Evolutionary conservation across 1,140 invertebrate genomes (phyloP).

Genomic region (Panagrolaimus sp.): DNA sequence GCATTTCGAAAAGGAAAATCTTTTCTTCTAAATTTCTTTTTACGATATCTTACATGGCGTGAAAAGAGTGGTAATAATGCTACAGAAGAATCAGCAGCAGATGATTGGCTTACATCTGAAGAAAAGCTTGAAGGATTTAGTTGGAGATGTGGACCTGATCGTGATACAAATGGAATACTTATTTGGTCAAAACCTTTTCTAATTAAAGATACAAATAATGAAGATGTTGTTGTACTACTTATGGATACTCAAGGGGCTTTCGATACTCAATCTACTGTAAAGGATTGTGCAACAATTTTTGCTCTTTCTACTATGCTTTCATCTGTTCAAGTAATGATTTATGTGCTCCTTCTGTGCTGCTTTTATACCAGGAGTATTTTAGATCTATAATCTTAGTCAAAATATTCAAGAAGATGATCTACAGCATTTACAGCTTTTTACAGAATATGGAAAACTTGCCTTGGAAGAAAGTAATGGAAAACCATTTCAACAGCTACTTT

Average conservation of each 20-base stretch:
- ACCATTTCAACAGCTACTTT: conserved; percentile 87
- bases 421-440: conserved; percentile 71
- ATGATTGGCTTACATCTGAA: conserved; percentile 47
- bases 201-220: conserved; percentile 47
- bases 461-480: conserved; percentile 75
- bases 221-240: conserved; percentile 43
- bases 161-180: conserved; percentile 64
- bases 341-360: neutral
- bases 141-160: conserved; percentile 62
- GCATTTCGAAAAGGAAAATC: conserved; percentile 96
- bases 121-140: conserved; percentile 60
- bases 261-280: conserved; percentile 88
- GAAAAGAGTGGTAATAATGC: conserved; percentile 21
- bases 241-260: conserved; percentile 97
- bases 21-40: conserved; percentile 83
- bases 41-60: conserved; percentile 73
- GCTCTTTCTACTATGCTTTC: conserved; percentile 64
- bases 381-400: conserved; percentile 64
- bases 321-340: conserved; percentile 60
- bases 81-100: too few species aligned
- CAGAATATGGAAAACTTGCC: conserved; percentile 89
- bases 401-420: conserved; percentile 65
- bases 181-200: conserved; percentile 64
- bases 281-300: conserved; percentile 85
- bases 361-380: conserved; percentile 20